Evolutionary conservation across 2,113 vertebrate species (phyloP).

Genomic region (Trogon melanurus): DNA sequence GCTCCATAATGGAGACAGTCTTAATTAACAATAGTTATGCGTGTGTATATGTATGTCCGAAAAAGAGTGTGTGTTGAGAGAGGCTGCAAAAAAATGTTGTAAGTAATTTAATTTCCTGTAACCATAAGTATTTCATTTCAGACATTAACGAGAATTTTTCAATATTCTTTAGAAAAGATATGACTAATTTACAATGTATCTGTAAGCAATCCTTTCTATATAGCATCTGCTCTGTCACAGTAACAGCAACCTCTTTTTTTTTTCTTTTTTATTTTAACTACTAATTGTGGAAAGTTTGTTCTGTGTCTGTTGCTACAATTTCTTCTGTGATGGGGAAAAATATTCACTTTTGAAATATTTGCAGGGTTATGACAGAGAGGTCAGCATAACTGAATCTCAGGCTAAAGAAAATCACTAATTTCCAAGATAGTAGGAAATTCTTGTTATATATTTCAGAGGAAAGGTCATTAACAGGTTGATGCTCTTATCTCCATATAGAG

Average conservation of each 20-base stretch:
- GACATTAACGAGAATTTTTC: slow-evolving; percentile 44
- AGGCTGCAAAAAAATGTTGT: slow-evolving; percentile 73
- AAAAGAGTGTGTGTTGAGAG: slow-evolving; percentile 50
- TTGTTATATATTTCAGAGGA: background rate
- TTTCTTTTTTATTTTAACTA: background rate
- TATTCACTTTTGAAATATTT: background rate
- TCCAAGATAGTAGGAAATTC: background rate
- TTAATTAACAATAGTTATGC: slow-evolving; percentile 95
- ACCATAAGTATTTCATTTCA: slow-evolving; percentile 80
- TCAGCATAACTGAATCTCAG: slow-evolving; percentile 14
- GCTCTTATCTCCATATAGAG: background rate
- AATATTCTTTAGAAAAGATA: slow-evolving; percentile 30
- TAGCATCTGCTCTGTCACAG: background rate
- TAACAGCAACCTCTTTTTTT: background rate
- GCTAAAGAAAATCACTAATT: slow-evolving; percentile 6
- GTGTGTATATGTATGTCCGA: slow-evolving; percentile 60
- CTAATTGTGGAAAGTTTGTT: background rate
- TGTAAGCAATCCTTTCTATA: slow-evolving; percentile 9
- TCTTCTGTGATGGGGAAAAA: background rate
- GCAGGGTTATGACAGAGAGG: background rate
- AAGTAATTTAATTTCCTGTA: slow-evolving; percentile 78
- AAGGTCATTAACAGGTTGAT: slow-evolving; percentile 7
- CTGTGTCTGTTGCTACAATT: background rate
- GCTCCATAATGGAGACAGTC: slow-evolving; percentile 90
- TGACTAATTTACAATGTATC: slow-evolving; percentile 25